Evolutionary conservation across 1,140 invertebrate species (phyloP).

Genomic region (Eufriesea mexicana): DNA sequence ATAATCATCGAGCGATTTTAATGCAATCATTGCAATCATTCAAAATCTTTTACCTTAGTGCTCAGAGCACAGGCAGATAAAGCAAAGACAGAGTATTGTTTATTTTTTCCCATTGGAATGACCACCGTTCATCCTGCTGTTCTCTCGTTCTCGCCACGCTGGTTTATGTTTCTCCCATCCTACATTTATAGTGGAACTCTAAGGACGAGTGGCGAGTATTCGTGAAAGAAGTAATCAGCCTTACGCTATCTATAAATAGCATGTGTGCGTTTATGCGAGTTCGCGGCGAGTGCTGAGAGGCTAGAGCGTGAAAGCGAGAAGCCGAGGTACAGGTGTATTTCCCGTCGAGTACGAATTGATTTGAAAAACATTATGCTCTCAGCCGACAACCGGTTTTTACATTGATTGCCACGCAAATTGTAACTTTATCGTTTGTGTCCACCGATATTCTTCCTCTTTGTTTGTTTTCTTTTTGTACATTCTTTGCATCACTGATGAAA

Average conservation of each 20-base stretch:
- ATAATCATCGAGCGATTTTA: too few species aligned
- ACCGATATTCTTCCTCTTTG: not conserved
- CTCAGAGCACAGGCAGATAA: too few species aligned
- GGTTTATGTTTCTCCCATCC: conserved; percentile 22
- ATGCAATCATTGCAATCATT: too few species aligned
- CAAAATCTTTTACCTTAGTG: too few species aligned
- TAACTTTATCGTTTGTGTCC: not conserved
- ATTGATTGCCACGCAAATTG: conserved; percentile 24
- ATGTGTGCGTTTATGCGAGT: conserved; percentile 36
- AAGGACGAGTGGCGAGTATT: conserved; percentile 14
- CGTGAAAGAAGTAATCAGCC: conserved; percentile 47
- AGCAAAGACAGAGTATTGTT: too few species aligned
- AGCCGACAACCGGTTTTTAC: conserved; percentile 14
- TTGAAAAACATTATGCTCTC: conserved; percentile 29
- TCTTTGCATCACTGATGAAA: not conserved
- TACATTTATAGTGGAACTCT: conserved; percentile 9
- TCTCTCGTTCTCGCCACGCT: not conserved
- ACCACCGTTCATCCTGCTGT: not conserved
- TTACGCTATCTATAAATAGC: conserved; percentile 49
- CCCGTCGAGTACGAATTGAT: conserved; percentile 23
- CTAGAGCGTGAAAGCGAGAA: conserved; percentile 43
- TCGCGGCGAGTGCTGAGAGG: conserved; percentile 4
- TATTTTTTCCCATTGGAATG: not conserved
- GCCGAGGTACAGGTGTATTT: conserved; percentile 35
- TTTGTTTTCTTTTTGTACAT: not conserved